Conservation (phyloP, 2,797 vertebrate species). For the Otolemur crassicaudatus region DNA sequence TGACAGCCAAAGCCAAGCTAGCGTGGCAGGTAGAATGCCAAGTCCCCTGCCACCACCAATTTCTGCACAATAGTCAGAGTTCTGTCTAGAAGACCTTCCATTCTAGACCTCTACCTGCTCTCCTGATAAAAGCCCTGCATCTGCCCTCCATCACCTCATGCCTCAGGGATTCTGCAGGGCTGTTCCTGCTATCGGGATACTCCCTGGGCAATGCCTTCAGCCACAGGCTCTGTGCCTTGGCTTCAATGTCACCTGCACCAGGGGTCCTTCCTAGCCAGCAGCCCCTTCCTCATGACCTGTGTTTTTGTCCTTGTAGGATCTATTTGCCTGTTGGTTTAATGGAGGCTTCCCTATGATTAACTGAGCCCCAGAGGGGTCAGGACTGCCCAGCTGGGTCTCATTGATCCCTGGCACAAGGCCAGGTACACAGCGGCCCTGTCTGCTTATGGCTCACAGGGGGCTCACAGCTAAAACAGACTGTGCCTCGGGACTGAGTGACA, state of each 20-base stretch:
- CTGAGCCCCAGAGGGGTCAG: not conserved
- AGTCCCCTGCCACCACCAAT: not conserved
- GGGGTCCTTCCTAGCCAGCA: not conserved
- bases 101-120: not conserved
- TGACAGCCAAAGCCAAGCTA: not conserved
- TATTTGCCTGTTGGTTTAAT: not conserved
- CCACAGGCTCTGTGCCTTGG: not conserved
- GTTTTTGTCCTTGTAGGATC: not conserved
- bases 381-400: too few relatives aligned
- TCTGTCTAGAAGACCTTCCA: not conserved
- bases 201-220: not conserved
- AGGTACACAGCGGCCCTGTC: not conserved
- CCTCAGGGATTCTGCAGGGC: not conserved
- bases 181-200: not conserved
- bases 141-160: not conserved
- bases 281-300: not conserved
- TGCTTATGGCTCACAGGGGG: not conserved
- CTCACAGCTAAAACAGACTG: not conserved
- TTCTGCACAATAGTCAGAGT: not conserved
- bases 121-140: not conserved
- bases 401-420: not conserved
- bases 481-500: not conserved
- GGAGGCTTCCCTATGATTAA: not conserved
- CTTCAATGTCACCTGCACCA: not conserved
- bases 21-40: fast-evolving